Base-by-base conservation (phyloP, 2,113 vertebrate species). In the Phalacrocorax brasilianus region DNA sequence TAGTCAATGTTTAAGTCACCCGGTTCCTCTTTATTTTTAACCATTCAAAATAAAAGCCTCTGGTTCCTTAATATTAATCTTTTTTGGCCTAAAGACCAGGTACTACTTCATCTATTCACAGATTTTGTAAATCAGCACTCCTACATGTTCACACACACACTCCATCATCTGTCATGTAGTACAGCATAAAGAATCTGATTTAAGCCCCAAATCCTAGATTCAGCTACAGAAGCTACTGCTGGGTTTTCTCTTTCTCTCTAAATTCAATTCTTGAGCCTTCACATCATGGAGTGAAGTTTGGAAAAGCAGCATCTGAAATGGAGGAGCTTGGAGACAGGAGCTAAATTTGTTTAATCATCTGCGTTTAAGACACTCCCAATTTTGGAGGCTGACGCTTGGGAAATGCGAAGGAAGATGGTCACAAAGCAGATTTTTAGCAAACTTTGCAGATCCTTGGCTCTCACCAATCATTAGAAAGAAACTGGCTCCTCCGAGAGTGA, bases 401-500 rank as follows among this genome's bases (percentile, higher is more conserved):
- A 94, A 87, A 83, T 26, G 61, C 61, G 81, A 89, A 80, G 50
- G 44, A 91, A 84, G 68, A 91, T 15, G 91, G 84, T 85, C 89
- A 94, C 44, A 94, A 79, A 89, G 33, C 65, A 89, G 77, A 85
- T 84, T 96, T 92, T 91, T 81, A 94, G 65, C 86, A 85, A 93
- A 91, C 61, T 74, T 73, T 40, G 68, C 77, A 78, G 35, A 87
- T 94, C 70, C 66, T 67, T 24, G 47, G 56, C 27, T 92, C 33
- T 81, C 80, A 81, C 65, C 42, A 92, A 53, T 72, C 71, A 61
- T 40, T n/a, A n/a, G 83, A 84, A 93, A 55, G 68, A 58, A 96
- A 71, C 35, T 77, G 45, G 65, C 21, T 93, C n/a, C 68, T 77
- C 42, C 89, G 83, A 88, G 53, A 70, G 44, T 59, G 68, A 86